These are phyloP conservation scores for Alitta virens DNA, from an alignment of 2,888 invertebrate genomes.

Conservation along the genomic window DNA sequence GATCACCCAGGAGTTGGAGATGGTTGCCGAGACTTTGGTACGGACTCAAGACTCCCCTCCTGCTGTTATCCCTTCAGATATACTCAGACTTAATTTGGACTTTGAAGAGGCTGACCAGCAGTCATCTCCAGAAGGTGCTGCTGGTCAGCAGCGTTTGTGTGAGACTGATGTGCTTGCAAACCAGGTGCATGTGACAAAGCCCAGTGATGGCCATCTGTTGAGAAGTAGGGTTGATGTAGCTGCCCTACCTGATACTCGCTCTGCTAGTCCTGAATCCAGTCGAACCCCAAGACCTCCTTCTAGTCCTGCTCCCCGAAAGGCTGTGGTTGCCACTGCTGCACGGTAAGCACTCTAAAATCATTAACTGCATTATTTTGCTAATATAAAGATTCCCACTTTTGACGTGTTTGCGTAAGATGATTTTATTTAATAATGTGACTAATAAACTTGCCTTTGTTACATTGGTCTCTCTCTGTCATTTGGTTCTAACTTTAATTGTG, in stretches of 20 bases:
- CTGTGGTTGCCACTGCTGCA: slow-evolving; percentile 19
- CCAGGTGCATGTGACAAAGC: slow-evolving; percentile 1
- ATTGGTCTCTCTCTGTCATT: too few relatives aligned
- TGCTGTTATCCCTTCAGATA: neutral
- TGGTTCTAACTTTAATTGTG: too few relatives aligned
- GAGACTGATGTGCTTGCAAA: neutral
- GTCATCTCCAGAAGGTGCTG: neutral
- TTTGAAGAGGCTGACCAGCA: neutral
- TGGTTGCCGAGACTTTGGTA: slow-evolving; percentile 1
- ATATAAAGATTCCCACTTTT: too few relatives aligned
- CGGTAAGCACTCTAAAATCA: slow-evolving; percentile 8
- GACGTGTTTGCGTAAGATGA: too few relatives aligned
- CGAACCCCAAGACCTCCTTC: slow-evolving; percentile 22
- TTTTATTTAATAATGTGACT: too few relatives aligned
- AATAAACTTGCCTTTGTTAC: too few relatives aligned
- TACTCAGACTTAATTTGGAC: neutral
- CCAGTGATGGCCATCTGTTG: slow-evolving; percentile 5
- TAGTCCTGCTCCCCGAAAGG: slow-evolving; percentile 19
- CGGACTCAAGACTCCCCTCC: slow-evolving; percentile 1
- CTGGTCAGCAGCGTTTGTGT: slow-evolving; percentile 7
- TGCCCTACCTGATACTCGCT: slow-evolving; percentile 11
- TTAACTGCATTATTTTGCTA: too few relatives aligned
- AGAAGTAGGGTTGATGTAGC: slow-evolving; percentile 13
- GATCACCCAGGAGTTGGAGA: slow-evolving; percentile 2
- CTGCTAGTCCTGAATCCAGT: slow-evolving; percentile 10